phyloP scores from a whole-genome alignment of 53 echinoderm and acorn worm species.

The Hippasteria phrygiana region DNA sequence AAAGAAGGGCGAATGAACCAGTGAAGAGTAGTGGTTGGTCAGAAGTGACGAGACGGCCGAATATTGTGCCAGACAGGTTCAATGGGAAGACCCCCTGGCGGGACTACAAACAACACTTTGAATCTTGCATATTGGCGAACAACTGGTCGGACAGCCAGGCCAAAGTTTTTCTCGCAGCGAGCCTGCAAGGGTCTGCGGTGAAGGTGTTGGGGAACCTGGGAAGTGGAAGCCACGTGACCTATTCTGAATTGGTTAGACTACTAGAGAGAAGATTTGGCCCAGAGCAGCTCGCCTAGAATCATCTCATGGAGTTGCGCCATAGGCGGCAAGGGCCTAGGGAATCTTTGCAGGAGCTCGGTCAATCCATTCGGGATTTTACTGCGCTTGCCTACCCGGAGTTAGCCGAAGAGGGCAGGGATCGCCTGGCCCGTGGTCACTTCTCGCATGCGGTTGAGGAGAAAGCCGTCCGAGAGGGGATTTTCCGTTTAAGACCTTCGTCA shows the following conservation, averaged over 20 bases:
- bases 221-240: background rate
- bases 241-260: constrained; percentile 18
- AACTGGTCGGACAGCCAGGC: constrained; percentile 54
- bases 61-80: constrained; percentile 54
- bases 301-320: constrained; percentile 46
- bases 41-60: constrained; percentile 24
- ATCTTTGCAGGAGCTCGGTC: constrained; percentile 59
- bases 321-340: constrained; percentile 54
- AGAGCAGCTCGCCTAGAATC: constrained; percentile 32
- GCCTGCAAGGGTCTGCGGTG: constrained; percentile 47
- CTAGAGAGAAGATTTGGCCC: constrained; percentile 63
- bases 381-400: constrained; percentile 59
- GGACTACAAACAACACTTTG: constrained; percentile 60
- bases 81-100: constrained; percentile 61
- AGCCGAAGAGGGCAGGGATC: constrained; percentile 44
- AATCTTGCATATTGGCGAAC: constrained; percentile 51
- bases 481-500: constrained; percentile 12
- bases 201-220: constrained; percentile 13
- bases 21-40: too few relatives aligned
- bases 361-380: constrained; percentile 50
- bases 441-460: constrained; percentile 50
- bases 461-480: constrained; percentile 42
- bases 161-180: constrained; percentile 56
- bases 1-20: too few relatives aligned
- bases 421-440: constrained; percentile 66